A percentile compares a stretch with the other conserved stretches of the same genome.
Conservation (phyloP, 2,797 vertebrate genomes). For the Typhlichthys subterraneus region DNA sequence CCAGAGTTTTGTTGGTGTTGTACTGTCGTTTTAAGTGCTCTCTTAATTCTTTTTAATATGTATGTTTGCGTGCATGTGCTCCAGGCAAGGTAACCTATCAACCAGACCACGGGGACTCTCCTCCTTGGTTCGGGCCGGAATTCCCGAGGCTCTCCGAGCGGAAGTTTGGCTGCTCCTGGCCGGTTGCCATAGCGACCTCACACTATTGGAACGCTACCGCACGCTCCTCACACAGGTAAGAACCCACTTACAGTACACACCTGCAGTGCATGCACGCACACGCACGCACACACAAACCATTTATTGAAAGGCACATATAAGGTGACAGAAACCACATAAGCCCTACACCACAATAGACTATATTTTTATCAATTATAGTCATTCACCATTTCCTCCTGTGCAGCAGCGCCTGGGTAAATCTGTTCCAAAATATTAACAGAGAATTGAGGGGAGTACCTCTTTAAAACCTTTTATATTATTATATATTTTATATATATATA, state of each 20-base stretch:
- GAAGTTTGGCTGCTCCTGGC: conserved; percentile 98
- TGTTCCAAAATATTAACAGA: too few species aligned
- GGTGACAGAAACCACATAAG: too few species aligned
- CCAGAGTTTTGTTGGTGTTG: too few species aligned
- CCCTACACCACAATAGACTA: too few species aligned
- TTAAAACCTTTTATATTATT: too few species aligned
- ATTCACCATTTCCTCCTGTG: too few species aligned
- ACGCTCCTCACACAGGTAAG: conserved; percentile 95
- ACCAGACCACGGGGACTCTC: conserved; percentile 88
- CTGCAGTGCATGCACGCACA: neutral
- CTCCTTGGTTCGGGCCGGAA: conserved; percentile 87
- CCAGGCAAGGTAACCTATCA: conserved; percentile 91
- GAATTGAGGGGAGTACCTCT: too few species aligned
- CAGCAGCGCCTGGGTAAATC: too few species aligned
- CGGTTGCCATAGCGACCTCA: conserved; percentile 91
- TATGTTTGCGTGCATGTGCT: conserved; percentile 6
- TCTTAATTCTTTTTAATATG: too few species aligned
- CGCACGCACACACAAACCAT: conserved; percentile 3
- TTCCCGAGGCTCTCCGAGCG: conserved; percentile 94
- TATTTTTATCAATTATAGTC: too few species aligned
- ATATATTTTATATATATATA: too few species aligned
- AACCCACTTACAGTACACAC: conserved; percentile 1
- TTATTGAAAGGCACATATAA: conserved; percentile 16
- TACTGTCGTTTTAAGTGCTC: too few species aligned
- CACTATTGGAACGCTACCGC: conserved; percentile 91